Evolutionary conservation across 2,888 invertebrate species (phyloP), one percentile per base, ranked within the genome.

Genomic region (Eubasilissa splendida): DNA sequence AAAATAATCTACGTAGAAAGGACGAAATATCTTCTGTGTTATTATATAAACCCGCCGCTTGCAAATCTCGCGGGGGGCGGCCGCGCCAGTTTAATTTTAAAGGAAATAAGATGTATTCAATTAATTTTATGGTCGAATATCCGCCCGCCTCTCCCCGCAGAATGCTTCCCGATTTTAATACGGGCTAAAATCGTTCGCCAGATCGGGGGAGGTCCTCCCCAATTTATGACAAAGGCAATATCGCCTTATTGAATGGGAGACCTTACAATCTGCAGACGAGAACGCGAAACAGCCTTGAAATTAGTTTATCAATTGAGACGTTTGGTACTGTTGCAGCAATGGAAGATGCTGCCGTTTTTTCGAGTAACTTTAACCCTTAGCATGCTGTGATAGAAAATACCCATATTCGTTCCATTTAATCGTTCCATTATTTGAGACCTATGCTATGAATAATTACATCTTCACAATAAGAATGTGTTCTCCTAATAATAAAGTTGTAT

Each of bases 41-140:
- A 54, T 42, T 5, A 42, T 42, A 42, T 75, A 63, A 75, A 63
- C 50, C 52, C 54, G 60, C 52, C 54, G 60, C 42, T 42, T 70
- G 52, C 68, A 50, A 60, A 70, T 50, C 70, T 31, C 52, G 70
- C 70, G 68, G 58, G 63, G 73, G 79, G 77, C 56, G 79, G 73
- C 79, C 65, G 71, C 78, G 80, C 83, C 79, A 71, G 71, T 80
- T 83, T 83, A 83, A 83, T 82, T 82, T 83, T 82, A 82, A 83
- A 83, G 82, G 80, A 83, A 82, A 63, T 82, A 82, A 83, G 83
- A 83, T 79, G 83, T 82, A 83, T 83, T 83, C 83, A 83, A 83
- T 83, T 83, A 83, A 83, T 83, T 83, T 83, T 83, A 83, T 82
- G 80, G 83, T 79, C 82, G 59, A 77, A 82, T 83, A 60, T 75